phyloP scores from a whole-genome alignment of 2,888 invertebrate genomes.

The Ctena decussata region DNA sequence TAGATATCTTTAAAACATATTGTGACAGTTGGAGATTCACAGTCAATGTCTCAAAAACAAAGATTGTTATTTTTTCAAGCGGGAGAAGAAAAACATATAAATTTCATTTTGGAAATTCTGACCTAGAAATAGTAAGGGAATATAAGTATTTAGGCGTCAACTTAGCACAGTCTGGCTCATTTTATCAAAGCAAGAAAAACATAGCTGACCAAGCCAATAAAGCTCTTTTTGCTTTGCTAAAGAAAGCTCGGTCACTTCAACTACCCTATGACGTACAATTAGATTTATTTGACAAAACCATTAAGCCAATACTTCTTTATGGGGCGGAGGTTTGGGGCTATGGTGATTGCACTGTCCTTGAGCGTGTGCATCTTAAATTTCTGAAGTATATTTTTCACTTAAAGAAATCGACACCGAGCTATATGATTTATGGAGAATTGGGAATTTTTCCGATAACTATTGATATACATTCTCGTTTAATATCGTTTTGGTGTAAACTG shows the following conservation, averaged over 20 bases:
- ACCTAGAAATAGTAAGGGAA: not conserved
- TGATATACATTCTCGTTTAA: not conserved
- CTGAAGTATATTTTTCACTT: not conserved
- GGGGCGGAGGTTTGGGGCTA: not conserved
- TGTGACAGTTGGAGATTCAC: constrained; percentile 32
- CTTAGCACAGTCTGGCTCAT: not conserved
- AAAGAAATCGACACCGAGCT: not conserved
- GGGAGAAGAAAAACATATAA: not conserved
- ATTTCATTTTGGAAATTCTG: not conserved
- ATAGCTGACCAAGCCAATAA: not conserved
- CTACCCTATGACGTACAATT: not conserved
- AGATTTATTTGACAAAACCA: not conserved
- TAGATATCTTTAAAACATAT: constrained; percentile 20
- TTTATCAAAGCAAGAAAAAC: not conserved
- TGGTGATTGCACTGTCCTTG: not conserved
- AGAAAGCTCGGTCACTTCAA: not conserved
- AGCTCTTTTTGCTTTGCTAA: not conserved
- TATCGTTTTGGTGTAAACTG: not conserved
- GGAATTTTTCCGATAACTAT: not conserved
- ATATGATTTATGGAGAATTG: not conserved
- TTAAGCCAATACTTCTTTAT: not conserved
- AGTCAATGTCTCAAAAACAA: constrained; percentile 41
- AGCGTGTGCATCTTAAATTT: not conserved
- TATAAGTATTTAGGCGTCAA: not conserved
- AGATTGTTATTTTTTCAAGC: constrained; percentile 26